These are phyloP conservation scores for Calameuta idolon DNA, from an alignment of 2,888 invertebrate species.

Conservation along the genomic window DNA sequence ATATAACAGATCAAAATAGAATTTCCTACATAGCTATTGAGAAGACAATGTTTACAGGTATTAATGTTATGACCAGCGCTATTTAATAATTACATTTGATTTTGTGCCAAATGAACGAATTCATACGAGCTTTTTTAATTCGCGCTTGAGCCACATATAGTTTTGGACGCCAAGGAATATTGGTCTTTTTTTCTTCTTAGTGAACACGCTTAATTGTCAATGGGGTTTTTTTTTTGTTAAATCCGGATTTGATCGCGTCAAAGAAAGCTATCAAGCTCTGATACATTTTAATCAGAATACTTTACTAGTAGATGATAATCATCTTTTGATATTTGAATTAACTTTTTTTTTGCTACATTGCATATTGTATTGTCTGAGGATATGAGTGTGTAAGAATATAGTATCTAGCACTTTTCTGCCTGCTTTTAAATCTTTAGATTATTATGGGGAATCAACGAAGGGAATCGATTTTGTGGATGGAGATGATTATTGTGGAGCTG, in stretches of 20 bases:
- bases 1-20: not conserved
- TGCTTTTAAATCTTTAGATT: constrained; percentile 30
- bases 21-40: not conserved
- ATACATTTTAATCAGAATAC: not conserved
- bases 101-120: not conserved
- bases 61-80: not conserved
- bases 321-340: not conserved
- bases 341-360: not conserved
- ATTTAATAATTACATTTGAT: not conserved
- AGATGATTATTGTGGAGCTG: constrained; percentile 18
- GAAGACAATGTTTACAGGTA: not conserved
- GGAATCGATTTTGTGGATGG: constrained; percentile 13
- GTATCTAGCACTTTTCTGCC: constrained; percentile 36
- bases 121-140: not conserved
- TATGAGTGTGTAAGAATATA: not conserved
- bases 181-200: not conserved
- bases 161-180: too few relatives aligned
- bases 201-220: not conserved
- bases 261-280: not conserved
- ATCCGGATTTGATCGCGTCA: not conserved
- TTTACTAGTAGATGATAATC: not conserved
- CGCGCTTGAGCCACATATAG: too few relatives aligned
- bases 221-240: not conserved
- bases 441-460: constrained; percentile 17
- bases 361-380: not conserved